These are phyloP conservation scores for Anomalospiza imberbis DNA, from an alignment of 2,797 vertebrate genomes.

Conservation along the genomic window DNA sequence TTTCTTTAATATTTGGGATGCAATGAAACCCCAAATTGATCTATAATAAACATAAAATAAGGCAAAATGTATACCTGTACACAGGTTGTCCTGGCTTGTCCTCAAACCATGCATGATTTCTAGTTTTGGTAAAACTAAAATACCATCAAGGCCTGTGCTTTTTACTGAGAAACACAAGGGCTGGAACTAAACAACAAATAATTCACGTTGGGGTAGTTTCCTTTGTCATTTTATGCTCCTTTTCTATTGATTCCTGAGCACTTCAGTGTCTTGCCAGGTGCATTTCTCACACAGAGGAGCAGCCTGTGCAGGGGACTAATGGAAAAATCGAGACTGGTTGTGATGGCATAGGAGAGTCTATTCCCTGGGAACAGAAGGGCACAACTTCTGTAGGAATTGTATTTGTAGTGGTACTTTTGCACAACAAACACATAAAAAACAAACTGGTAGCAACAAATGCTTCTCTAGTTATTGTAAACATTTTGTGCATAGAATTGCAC, in stretches of 20 bases:
- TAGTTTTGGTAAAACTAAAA: background rate
- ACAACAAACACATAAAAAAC: background rate
- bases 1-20: background rate
- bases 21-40: fast-evolving
- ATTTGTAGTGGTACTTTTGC: background rate
- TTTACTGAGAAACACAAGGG: background rate
- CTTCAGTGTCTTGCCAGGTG: background rate
- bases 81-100: background rate
- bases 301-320: background rate
- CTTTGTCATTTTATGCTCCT: background rate
- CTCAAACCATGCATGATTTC: background rate
- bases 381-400: background rate
- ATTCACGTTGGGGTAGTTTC: background rate
- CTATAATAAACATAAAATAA: background rate
- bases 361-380: background rate
- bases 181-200: background rate
- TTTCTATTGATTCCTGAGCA: background rate
- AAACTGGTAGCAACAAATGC: background rate
- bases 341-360: background rate
- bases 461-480: background rate
- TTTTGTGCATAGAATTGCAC: background rate
- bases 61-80: background rate
- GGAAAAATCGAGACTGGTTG: background rate
- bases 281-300: background rate
- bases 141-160: background rate